A percentile compares a stretch with the other conserved stretches of the same genome.
phyloP scores from a whole-genome alignment of 2,888 invertebrate genomes.

The Macrostomum cliftonense region DNA sequence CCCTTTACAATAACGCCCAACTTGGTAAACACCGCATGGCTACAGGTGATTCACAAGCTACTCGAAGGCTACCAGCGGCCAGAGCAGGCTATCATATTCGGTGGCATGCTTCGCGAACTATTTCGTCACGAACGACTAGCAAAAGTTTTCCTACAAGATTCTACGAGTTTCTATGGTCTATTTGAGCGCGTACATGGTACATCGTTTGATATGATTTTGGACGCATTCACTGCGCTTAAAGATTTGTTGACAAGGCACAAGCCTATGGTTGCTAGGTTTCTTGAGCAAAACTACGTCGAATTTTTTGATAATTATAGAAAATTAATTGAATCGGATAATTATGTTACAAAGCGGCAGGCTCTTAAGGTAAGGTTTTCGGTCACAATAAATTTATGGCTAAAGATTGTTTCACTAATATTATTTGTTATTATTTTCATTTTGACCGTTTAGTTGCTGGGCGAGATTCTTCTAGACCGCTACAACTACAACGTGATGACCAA shows the following conservation, averaged over 20 bases:
- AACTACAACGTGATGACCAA: slow-evolving; percentile 77
- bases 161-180: slow-evolving; percentile 96
- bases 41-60: too few relatives aligned
- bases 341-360: slow-evolving; percentile 94
- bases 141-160: slow-evolving; percentile 77
- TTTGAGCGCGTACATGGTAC: slow-evolving; percentile 98
- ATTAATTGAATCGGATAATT: slow-evolving; percentile 92
- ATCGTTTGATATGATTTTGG: slow-evolving; percentile 98
- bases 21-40: too few relatives aligned
- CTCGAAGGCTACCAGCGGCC: too few relatives aligned
- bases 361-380: slow-evolving; percentile 47
- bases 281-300: slow-evolving; percentile 94
- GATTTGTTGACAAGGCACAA: slow-evolving; percentile 44
- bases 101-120: slow-evolving; percentile 78
- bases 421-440: slow-evolving; percentile 8
- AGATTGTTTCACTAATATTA: not conserved
- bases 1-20: too few relatives aligned
- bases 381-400: too few relatives aligned
- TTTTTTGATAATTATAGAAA: slow-evolving; percentile 92
- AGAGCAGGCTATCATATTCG: too few relatives aligned
- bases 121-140: slow-evolving; percentile 91
- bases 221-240: slow-evolving; percentile 99
- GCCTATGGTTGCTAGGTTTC: slow-evolving; percentile 80
- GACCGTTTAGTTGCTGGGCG: slow-evolving; percentile 68
- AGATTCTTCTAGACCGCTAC: slow-evolving; percentile 86